Percentiles rank a stretch among this genome's conserved stretches.
Conservation (phyloP, 1,140 invertebrate species). For the Eulimnadia texana region DNA sequence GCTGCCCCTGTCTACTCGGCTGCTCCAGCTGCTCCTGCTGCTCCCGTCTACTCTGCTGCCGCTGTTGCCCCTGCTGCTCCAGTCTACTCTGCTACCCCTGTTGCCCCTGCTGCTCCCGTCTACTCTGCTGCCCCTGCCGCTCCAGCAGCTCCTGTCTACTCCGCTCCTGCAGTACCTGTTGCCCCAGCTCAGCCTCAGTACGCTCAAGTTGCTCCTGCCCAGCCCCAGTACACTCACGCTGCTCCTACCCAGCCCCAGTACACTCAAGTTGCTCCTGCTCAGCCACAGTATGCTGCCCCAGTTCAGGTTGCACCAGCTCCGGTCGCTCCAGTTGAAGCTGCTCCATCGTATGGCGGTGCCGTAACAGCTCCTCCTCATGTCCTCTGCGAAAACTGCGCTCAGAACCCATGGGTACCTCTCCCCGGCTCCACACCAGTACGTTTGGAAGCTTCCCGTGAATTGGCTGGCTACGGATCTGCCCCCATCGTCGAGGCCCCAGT, state of each 20-base stretch:
- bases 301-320: too few relatives aligned
- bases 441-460: neutral
- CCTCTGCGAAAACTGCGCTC: conserved; percentile 8
- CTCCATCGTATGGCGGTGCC: neutral
- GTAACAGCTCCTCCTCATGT: neutral
- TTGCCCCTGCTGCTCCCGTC: neutral
- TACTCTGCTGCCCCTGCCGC: neutral
- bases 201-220: neutral
- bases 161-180: neutral
- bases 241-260: neutral
- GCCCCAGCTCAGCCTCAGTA: neutral
- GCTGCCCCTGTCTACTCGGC: neutral
- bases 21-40: conserved; percentile 1
- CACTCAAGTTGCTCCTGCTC: neutral
- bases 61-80: neutral
- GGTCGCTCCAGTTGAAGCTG: neutral
- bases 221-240: neutral
- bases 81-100: neutral
- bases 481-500: neutral
- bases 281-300: neutral
- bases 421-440: neutral
- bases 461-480: neutral
- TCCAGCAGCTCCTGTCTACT: neutral
- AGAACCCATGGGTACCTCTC: conserved; percentile 14
- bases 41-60: conserved; percentile 1